phyloP scores from a whole-genome alignment of 2,888 invertebrate species.

The Urechis unicinctus region DNA sequence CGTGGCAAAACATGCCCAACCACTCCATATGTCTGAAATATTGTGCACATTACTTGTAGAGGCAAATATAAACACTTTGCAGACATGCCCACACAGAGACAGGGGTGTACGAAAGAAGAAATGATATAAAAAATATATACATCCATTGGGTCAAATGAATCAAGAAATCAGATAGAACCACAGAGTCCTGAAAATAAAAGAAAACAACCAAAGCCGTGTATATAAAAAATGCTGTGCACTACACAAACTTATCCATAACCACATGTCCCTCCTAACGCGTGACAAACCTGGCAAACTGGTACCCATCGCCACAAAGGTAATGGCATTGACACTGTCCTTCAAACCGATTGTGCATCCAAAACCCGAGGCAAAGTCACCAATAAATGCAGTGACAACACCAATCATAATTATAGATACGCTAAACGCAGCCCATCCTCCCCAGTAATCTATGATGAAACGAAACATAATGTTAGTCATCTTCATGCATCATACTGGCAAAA shows the following conservation, averaged over 20 bases:
- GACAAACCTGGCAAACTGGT: constrained; percentile 79
- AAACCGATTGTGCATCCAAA: constrained; percentile 97
- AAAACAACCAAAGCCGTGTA: constrained; percentile 1
- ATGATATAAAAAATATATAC: too few species aligned
- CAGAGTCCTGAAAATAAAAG: not conserved
- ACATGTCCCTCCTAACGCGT: not conserved
- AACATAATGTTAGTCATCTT: too few species aligned
- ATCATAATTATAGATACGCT: constrained; percentile 84
- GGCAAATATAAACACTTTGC: too few species aligned
- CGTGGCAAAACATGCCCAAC: constrained; percentile 89
- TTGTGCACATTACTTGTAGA: too few species aligned
- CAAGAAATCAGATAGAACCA: not conserved
- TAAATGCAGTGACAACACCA: constrained; percentile 89
- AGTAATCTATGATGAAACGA: constrained; percentile 16
- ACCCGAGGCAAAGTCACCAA: constrained; percentile 93
- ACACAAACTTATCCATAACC: too few species aligned
- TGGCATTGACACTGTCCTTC: constrained; percentile 94
- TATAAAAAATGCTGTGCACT: too few species aligned
- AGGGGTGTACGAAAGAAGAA: too few species aligned
- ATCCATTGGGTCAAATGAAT: not conserved
- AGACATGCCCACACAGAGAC: too few species aligned
- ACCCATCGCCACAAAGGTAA: constrained; percentile 94
- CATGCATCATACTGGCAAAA: too few species aligned
- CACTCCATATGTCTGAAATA: constrained; percentile 47
- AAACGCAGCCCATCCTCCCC: constrained; percentile 84